These are phyloP conservation scores for Halyomorpha halys DNA, from an alignment of 1,140 invertebrate genomes.

Conservation along the genomic window DNA sequence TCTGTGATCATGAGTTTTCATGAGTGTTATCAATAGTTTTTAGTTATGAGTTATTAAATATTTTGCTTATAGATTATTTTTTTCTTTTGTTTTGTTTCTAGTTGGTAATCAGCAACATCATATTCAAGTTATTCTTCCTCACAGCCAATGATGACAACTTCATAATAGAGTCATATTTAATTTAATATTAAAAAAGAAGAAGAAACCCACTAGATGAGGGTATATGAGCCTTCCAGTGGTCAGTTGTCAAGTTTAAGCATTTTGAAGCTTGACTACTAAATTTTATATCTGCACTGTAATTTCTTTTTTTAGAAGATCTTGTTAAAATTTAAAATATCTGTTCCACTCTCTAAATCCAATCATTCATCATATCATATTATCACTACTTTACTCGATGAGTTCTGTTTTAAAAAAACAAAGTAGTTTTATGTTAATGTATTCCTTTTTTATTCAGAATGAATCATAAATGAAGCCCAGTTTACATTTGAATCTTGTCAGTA, in stretches of 20 bases:
- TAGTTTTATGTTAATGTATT: background rate
- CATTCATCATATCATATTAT: background rate
- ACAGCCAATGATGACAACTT: constrained; percentile 26
- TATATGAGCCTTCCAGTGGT: background rate
- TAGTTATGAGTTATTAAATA: too few species aligned
- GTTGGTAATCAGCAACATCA: constrained; percentile 29
- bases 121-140: constrained; percentile 28
- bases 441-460: background rate
- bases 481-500: constrained; percentile 1
- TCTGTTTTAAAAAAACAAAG: background rate
- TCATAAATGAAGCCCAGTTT: background rate
- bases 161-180: constrained; percentile 3
- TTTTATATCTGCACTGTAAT: background rate
- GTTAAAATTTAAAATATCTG: background rate
- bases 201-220: constrained; percentile 3
- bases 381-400: background rate
- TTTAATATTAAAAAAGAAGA: constrained; percentile 2
- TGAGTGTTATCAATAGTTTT: too few species aligned
- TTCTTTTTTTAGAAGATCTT: background rate
- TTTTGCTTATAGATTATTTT: background rate
- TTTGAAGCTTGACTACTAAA: background rate
- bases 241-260: background rate
- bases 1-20: too few species aligned
- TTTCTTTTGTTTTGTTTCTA: constrained; percentile 23
- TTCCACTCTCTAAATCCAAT: background rate